A percentile compares a stretch with the other conserved stretches of the same genome.
These are phyloP conservation scores for Istiophorus platypterus DNA, from an alignment of 2,113 vertebrate species.

Conservation along the genomic window DNA sequence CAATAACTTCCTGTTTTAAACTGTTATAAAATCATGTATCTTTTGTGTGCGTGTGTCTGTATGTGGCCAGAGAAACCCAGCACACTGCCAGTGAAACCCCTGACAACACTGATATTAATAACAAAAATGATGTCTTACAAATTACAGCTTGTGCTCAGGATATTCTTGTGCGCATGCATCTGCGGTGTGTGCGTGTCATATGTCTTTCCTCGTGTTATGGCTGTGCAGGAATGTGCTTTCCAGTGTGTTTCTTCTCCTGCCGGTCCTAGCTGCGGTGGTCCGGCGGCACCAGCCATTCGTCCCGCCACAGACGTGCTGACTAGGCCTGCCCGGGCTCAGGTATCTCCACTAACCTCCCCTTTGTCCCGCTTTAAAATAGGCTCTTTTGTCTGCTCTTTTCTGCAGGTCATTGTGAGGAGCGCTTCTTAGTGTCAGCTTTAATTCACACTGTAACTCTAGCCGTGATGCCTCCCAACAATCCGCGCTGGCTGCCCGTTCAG, in stretches of 20 bases:
- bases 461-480: slow-evolving; percentile 84
- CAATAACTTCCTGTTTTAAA: slow-evolving; percentile 51
- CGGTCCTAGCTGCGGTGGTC: slow-evolving; percentile 69
- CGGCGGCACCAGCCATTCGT: slow-evolving; percentile 66
- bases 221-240: slow-evolving; percentile 66
- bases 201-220: slow-evolving; percentile 33
- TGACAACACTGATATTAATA: slow-evolving; percentile 60
- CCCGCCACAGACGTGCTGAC: slow-evolving; percentile 81
- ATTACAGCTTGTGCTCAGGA: slow-evolving; percentile 42
- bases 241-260: slow-evolving; percentile 53
- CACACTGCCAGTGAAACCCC: slow-evolving; percentile 35
- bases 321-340: slow-evolving; percentile 81
- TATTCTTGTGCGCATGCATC: slow-evolving; percentile 33
- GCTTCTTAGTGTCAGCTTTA: slow-evolving; percentile 92
- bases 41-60: slow-evolving; percentile 1
- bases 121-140: slow-evolving; percentile 62
- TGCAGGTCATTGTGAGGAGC: slow-evolving; percentile 88
- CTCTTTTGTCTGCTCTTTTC: slow-evolving; percentile 88
- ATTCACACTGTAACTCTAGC: slow-evolving; percentile 91
- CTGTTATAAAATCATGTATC: slow-evolving; percentile 45
- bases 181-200: slow-evolving; percentile 38
- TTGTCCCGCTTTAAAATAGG: slow-evolving; percentile 88
- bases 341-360: slow-evolving; percentile 88
- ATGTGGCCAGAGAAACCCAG: slow-evolving; percentile 26
- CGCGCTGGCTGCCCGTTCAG: slow-evolving; percentile 79